Base-by-base conservation (phyloP, 1,140 invertebrate species). In the Helicoverpa zea region DNA sequence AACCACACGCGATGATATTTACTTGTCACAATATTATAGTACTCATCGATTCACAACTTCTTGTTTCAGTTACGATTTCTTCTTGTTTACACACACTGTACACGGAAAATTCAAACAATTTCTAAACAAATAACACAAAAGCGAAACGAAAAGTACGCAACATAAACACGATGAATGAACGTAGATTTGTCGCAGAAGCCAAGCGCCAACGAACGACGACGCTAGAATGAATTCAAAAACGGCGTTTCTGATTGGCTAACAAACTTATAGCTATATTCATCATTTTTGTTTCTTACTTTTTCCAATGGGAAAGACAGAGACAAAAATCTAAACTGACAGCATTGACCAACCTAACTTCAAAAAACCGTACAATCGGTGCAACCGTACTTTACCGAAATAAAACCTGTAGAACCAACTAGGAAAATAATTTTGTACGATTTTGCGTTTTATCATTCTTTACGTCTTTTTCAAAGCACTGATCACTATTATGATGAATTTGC, bases 151-250 rank as follows among this genome's bases (percentile, higher is more conserved):
- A 81, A 52, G 30, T 68, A 74, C 58, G 29, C 68, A 80, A 80
- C 52, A 72, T 70, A 72, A 81, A 78, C 64, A 61, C 79, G 81
- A 78, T 70, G 81, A 76, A 85, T 77, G 61, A 85, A 87, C 81
- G 81, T 82, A 82, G 88, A 83, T 49, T 43, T 49, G 4, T 2
- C 4, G 35, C 18, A 78, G 76, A 86, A 85, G 87, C 87, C 87
- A 90, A 90, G 87, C 89, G 85, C 86, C 88, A 91, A 88, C 84
- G 81, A 86, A 79, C 76, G 64, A 30, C 90, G 86, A 92, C 90
- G 89, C 89, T 86, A 84, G 86, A 90, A 92, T 88, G 82, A 83
- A 87, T 90, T 92, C 88, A 73, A 92, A 94, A 92, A 90, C 13
- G 83, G 63, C 75, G 75, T 43, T 72, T 86, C 59, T 90, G 92